Percentiles rank a stretch among this genome's conserved stretches.
Conservation (phyloP, 2,797 vertebrate species). For the Rachycentron canadum region DNA sequence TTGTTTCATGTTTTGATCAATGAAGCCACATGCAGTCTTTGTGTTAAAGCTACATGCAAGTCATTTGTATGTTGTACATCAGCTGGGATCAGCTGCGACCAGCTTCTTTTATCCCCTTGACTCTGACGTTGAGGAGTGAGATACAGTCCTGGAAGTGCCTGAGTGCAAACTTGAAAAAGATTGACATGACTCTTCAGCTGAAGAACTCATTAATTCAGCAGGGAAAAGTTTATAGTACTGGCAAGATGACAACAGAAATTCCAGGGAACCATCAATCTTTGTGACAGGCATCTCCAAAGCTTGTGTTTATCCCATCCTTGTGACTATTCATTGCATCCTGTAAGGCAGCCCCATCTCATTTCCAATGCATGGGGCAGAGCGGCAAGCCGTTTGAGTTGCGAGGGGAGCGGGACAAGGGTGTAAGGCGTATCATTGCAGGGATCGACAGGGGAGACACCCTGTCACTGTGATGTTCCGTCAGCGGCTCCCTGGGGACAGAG, state of each 20-base stretch:
- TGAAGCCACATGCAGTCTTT: neutral
- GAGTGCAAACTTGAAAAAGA: constrained; percentile 51
- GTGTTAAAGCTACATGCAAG: neutral
- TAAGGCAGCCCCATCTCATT: constrained; percentile 63
- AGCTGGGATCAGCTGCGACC: constrained; percentile 19
- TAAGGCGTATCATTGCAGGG: constrained; percentile 56
- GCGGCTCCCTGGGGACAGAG: constrained; percentile 64
- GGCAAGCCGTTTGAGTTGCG: constrained; percentile 36
- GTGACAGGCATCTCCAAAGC: constrained; percentile 55
- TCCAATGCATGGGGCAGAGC: constrained; percentile 63
- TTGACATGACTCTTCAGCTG: constrained; percentile 55
- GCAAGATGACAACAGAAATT: constrained; percentile 60
- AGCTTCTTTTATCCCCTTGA: constrained; percentile 9
- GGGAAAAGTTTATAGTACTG: constrained; percentile 65
- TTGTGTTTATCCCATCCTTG: constrained; percentile 60
- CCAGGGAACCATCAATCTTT: constrained; percentile 67
- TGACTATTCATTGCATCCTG: constrained; percentile 53
- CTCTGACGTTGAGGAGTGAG: constrained; percentile 23
- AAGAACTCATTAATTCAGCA: constrained; percentile 70
- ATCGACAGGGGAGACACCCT: constrained; percentile 75
- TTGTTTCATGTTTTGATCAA: neutral
- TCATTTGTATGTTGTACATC: constrained; percentile 1
- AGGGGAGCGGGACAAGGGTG: constrained; percentile 59
- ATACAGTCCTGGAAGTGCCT: constrained; percentile 32
- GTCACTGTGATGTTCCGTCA: constrained; percentile 72